Evolutionary conservation across 2,113 vertebrate genomes (phyloP).

Genomic region (Indri indri): DNA sequence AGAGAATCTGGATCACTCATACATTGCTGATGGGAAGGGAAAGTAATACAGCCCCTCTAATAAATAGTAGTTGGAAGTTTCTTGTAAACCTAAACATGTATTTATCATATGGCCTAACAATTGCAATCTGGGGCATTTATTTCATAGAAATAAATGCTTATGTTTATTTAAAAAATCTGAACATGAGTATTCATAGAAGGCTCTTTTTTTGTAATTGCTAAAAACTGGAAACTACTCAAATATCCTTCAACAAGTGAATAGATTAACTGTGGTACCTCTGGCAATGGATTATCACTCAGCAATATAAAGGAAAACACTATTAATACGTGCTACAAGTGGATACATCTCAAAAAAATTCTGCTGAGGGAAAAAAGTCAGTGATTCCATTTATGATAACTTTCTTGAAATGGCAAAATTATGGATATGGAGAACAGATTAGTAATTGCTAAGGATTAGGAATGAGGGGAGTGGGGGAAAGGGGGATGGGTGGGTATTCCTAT

Average conservation of each 20-base stretch:
- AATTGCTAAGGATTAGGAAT: not conserved
- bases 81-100: not conserved
- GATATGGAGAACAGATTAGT: not conserved
- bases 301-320: not conserved
- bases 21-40: not conserved
- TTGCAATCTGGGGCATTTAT: not conserved
- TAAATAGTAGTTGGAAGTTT: not conserved
- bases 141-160: not conserved
- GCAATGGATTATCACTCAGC: not conserved
- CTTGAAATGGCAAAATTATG: not conserved
- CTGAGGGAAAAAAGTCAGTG: not conserved
- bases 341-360: not conserved
- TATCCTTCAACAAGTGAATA: not conserved
- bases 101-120: not conserved
- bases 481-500: not conserved
- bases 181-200: not conserved
- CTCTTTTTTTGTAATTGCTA: not conserved
- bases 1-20: not conserved
- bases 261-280: not conserved
- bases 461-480: not conserved
- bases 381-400: not conserved
- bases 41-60: not conserved
- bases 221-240: not conserved
- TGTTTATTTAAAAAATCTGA: not conserved
- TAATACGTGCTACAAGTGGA: not conserved